Conservation (phyloP, 2,797 vertebrate species). For the Poecilia wingei region DNA sequence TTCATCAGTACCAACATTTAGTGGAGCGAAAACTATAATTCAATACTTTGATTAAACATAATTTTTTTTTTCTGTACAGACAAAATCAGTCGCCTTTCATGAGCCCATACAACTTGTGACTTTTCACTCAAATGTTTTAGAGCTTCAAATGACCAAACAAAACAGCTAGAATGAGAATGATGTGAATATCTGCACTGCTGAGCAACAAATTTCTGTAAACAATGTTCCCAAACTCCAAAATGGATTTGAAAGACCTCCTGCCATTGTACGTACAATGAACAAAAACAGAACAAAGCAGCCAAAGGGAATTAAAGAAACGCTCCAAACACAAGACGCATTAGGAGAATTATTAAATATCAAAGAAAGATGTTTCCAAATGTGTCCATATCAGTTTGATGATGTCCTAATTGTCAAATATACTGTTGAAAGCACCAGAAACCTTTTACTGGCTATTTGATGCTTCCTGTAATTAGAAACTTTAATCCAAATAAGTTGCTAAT, state of each 20-base stretch:
- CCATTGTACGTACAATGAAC: background rate
- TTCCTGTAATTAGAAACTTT: background rate
- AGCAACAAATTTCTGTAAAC: background rate
- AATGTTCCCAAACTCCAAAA: conserved; percentile 1
- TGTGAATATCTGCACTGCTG: conserved; percentile 3
- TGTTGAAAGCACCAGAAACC: background rate
- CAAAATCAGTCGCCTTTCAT: background rate
- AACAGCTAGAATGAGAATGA: background rate
- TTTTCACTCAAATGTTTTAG: conserved; percentile 5
- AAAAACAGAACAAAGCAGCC: conserved; percentile 1
- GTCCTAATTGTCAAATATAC: background rate
- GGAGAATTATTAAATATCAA: background rate
- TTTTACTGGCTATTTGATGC: background rate
- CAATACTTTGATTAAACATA: background rate
- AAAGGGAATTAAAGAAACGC: background rate
- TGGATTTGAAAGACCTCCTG: conserved; percentile 3
- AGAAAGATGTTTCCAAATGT: background rate
- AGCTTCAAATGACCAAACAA: background rate
- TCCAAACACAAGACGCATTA: background rate
- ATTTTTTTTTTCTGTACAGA: too few relatives aligned
- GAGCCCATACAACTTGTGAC: background rate
- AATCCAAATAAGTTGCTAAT: background rate
- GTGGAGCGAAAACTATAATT: background rate
- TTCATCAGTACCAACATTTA: background rate
- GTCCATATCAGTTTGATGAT: background rate